These are phyloP conservation scores for Sarcophaga rosellei DNA, from an alignment of 2,888 invertebrate species.

Conservation along the genomic window DNA sequence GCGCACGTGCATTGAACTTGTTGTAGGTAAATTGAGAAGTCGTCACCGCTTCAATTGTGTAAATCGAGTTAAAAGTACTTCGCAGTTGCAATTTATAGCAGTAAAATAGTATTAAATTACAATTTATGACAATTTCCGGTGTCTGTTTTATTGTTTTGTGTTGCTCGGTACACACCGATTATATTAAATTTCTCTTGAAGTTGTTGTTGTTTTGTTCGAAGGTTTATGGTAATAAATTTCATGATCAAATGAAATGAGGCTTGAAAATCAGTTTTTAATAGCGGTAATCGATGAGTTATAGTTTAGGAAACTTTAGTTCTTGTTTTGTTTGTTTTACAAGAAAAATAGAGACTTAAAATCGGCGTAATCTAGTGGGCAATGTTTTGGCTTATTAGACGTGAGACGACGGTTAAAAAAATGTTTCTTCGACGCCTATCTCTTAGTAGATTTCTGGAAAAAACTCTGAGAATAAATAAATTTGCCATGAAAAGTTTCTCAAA, in stretches of 20 bases:
- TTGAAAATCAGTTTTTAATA: neutral
- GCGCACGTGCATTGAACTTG: slow-evolving; percentile 69
- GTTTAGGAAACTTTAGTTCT: neutral
- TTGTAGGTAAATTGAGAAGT: slow-evolving; percentile 54
- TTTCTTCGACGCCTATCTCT: too few species aligned
- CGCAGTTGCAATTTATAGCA: slow-evolving; percentile 44
- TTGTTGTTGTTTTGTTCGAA: neutral
- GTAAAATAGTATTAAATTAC: slow-evolving; percentile 43
- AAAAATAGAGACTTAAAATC: too few species aligned
- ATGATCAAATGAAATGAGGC: slow-evolving; percentile 21
- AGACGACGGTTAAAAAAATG: too few species aligned
- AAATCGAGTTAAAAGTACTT: slow-evolving; percentile 17
- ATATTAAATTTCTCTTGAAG: slow-evolving; percentile 24
- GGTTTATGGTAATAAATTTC: slow-evolving; percentile 14
- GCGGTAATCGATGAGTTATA: neutral
- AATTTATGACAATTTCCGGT: slow-evolving; percentile 21
- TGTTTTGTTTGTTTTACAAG: neutral
- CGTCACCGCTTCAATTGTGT: neutral
- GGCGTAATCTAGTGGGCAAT: too few species aligned
- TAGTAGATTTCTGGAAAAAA: too few species aligned
- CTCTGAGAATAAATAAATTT: too few species aligned
- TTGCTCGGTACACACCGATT: neutral
- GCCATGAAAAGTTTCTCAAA: too few species aligned
- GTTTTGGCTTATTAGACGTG: too few species aligned
- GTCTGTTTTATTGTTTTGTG: slow-evolving; percentile 4